Conservation (phyloP, 2,888 invertebrate genomes). For the Tortricodes alternella region DNA sequence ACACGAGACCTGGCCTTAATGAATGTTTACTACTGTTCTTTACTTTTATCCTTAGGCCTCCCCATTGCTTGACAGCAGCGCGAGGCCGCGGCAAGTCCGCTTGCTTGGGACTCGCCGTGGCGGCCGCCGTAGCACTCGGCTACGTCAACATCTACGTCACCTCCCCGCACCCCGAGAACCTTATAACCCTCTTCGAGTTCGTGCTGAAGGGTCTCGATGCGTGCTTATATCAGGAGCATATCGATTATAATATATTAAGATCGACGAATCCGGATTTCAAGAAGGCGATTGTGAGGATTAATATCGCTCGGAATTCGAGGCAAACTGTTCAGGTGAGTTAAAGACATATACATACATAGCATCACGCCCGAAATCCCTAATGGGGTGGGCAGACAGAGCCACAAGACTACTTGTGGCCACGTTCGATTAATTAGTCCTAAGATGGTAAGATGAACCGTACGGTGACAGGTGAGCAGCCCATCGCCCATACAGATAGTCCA, state of each 20-base stretch:
- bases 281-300: conserved; percentile 96
- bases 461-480: too few species aligned
- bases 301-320: conserved; percentile 93
- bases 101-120: conserved; percentile 95
- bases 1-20: too few species aligned
- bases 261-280: conserved; percentile 98
- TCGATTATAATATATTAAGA: conserved; percentile 96
- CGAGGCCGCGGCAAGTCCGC: conserved; percentile 99
- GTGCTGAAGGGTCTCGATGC: conserved; percentile 97
- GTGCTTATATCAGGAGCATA: conserved; percentile 96
- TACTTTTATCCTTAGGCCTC: conserved; percentile 84
- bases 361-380: too few species aligned
- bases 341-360: too few species aligned
- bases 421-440: too few species aligned
- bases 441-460: too few species aligned
- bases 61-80: conserved; percentile 97
- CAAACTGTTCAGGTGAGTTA: conserved; percentile 93
- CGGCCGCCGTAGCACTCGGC: conserved; percentile 91
- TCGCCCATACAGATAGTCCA: too few species aligned
- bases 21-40: too few species aligned
- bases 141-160: conserved; percentile 98
- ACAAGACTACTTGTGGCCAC: too few species aligned
- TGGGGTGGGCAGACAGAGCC: too few species aligned
- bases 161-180: conserved; percentile 98
- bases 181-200: conserved; percentile 98